These are phyloP conservation scores for Ptilodon capucinus DNA, from an alignment of 2,888 invertebrate genomes.

Conservation along the genomic window DNA sequence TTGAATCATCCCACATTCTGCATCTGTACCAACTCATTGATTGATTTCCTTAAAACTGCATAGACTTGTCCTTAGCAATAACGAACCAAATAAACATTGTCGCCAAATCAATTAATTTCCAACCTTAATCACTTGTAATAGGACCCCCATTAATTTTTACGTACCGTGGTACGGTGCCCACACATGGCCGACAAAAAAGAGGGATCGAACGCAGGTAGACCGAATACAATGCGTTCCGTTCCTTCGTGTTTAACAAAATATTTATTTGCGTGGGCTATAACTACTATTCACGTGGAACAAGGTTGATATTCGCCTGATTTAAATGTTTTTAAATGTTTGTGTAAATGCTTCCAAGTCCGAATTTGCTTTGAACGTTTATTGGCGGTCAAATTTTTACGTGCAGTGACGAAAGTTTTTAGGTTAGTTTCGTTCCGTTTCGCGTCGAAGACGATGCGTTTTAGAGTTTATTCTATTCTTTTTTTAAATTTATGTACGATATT, in stretches of 20 bases:
- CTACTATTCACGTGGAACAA: slow-evolving; percentile 22
- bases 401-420: slow-evolving; percentile 63
- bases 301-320: slow-evolving; percentile 34
- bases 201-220: slow-evolving; percentile 74
- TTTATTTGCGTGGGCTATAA: slow-evolving; percentile 8
- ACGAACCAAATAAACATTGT: slow-evolving; percentile 6
- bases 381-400: slow-evolving; percentile 75
- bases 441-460: slow-evolving; percentile 47
- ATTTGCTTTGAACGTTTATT: slow-evolving; percentile 64
- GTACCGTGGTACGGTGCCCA: slow-evolving; percentile 26
- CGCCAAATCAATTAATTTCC: slow-evolving; percentile 17
- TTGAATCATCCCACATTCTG: slow-evolving; percentile 29
- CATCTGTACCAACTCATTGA: slow-evolving; percentile 28
- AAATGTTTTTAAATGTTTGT: slow-evolving; percentile 32
- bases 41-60: slow-evolving; percentile 44
- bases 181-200: slow-evolving; percentile 62
- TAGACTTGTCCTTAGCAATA: slow-evolving; percentile 39
- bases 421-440: slow-evolving; percentile 65
- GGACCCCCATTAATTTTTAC: slow-evolving; percentile 10
- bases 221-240: slow-evolving; percentile 67
- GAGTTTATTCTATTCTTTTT: slow-evolving; percentile 55
- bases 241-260: slow-evolving; percentile 34
- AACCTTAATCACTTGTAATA: slow-evolving; percentile 34
- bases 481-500: slow-evolving; percentile 1
- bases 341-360: slow-evolving; percentile 45